phyloP scores from a whole-genome alignment of 2,797 vertebrate genomes.

The Pseudochirops corinnae region DNA sequence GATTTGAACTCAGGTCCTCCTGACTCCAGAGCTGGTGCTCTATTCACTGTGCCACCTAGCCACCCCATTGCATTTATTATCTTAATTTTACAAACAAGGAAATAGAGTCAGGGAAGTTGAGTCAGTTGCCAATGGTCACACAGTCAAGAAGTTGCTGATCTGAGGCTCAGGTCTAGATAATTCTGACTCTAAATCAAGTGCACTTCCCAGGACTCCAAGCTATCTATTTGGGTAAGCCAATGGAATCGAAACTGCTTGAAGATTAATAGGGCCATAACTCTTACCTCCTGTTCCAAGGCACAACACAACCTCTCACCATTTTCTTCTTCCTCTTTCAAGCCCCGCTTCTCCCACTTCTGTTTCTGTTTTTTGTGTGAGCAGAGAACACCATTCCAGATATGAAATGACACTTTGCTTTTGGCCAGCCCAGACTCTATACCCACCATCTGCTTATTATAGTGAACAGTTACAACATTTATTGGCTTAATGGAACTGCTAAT shows the following conservation, averaged over 20 bases:
- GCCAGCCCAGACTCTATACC: conserved; percentile 39
- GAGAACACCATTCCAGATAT: background rate
- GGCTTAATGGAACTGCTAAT: conserved; percentile 65
- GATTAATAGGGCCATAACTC: background rate
- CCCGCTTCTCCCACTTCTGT: background rate
- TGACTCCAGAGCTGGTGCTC: no score
- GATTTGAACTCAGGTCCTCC: no score
- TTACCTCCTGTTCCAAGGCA: background rate
- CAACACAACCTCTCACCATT: background rate
- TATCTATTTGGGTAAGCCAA: background rate
- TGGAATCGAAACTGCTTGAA: background rate
- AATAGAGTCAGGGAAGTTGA: background rate
- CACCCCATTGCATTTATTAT: background rate
- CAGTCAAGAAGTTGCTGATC: background rate
- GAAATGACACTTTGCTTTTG: background rate
- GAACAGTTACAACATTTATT: conserved; percentile 50
- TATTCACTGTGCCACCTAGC: no score
- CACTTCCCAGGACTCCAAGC: background rate
- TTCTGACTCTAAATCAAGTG: background rate
- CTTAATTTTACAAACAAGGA: background rate
- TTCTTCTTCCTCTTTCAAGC: background rate
- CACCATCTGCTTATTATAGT: conserved; percentile 49
- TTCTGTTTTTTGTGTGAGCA: background rate
- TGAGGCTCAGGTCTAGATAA: background rate
- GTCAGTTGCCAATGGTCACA: background rate